Evolutionary conservation across 2,797 vertebrate genomes (phyloP).

Genomic region (Coendou prehensilis): DNA sequence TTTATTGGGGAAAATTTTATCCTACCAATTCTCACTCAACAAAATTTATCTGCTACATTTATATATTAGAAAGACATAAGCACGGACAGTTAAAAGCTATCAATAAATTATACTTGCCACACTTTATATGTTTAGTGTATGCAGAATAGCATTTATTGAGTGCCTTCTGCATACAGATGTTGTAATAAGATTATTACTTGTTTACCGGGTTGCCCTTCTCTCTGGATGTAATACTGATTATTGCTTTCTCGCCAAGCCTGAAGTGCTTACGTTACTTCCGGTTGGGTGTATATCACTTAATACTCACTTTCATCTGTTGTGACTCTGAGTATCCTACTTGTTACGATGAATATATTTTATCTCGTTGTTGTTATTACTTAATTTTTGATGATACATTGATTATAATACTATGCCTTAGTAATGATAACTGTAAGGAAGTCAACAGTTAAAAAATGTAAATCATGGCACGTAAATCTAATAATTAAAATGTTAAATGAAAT

Average conservation of each 20-base stretch:
- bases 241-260: not conserved
- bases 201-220: not conserved
- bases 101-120: constrained; percentile 23
- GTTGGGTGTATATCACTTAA: not conserved
- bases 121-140: not conserved
- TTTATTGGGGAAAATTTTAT: constrained; percentile 43
- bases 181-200: not conserved
- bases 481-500: constrained; percentile 30
- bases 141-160: not conserved
- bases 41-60: constrained; percentile 26
- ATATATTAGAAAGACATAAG: not conserved
- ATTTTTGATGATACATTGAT: constrained; percentile 15
- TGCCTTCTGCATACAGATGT: not conserved
- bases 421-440: constrained; percentile 1
- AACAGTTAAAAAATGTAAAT: constrained; percentile 28
- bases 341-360: constrained; percentile 33
- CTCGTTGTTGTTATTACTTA: constrained; percentile 38
- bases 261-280: not conserved
- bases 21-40: not conserved
- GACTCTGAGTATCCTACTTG: not conserved
- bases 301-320: constrained; percentile 22
- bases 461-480: constrained; percentile 21
- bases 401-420: not conserved
- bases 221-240: not conserved
- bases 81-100: not conserved